A percentile compares a stretch with the other conserved stretches of the same genome.
These are phyloP conservation scores for Urophycis tenuis DNA, from an alignment of 2,797 vertebrate genomes.

Conservation along the genomic window DNA sequence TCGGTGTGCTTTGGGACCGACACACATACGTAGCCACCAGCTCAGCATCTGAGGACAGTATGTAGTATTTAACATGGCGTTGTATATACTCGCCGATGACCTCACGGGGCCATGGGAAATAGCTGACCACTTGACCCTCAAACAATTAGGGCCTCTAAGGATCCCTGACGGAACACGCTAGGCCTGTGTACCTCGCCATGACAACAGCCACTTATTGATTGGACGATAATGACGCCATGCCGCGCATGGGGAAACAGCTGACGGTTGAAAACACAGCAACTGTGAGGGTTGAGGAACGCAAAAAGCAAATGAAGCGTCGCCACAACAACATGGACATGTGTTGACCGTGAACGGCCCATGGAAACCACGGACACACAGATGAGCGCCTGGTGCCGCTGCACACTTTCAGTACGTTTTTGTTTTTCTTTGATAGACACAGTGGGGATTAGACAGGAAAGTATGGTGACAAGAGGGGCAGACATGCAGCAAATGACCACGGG, in stretches of 20 bases:
- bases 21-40: conserved; percentile 37
- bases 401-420: too few species aligned
- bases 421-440: too few species aligned
- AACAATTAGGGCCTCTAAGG: conserved; percentile 17
- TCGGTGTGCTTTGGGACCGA: conserved; percentile 5
- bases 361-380: neutral
- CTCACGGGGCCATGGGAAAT: conserved; percentile 59
- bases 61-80: conserved; percentile 64
- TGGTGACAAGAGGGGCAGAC: too few species aligned
- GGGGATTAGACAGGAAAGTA: too few species aligned
- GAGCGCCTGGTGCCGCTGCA: too few species aligned
- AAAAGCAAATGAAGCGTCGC: neutral
- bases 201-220: conserved; percentile 35
- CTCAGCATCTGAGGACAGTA: conserved; percentile 47
- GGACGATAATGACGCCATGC: neutral
- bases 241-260: neutral
- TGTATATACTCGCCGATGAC: conserved; percentile 54
- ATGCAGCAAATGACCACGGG: too few species aligned
- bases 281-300: neutral
- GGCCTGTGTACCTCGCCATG: conserved; percentile 3
- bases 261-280: neutral
- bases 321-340: neutral
- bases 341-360: neutral
- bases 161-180: conserved; percentile 19
- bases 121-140: conserved; percentile 55